Conservation (phyloP, 2,888 invertebrate genomes). For the Lepidocyrtoides sp. region DNA sequence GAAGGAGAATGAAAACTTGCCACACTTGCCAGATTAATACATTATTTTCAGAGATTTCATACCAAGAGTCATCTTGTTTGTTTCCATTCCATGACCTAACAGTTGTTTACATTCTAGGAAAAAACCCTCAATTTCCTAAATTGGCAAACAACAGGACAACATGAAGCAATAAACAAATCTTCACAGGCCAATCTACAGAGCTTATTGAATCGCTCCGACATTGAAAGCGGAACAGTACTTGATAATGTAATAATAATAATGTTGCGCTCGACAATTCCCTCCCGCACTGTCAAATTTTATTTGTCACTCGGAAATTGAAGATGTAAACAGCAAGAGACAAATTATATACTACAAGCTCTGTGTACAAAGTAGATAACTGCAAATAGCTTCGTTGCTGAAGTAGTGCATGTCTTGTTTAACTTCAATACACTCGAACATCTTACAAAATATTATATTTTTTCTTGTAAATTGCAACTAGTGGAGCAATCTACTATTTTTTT, state of each 20-base stretch:
- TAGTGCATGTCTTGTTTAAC: too few species aligned
- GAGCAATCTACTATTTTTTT: constrained; percentile 10
- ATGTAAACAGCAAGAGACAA: constrained; percentile 10
- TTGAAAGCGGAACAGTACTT: not conserved
- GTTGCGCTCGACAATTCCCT: not conserved
- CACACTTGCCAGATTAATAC: too few species aligned
- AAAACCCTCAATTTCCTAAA: not conserved
- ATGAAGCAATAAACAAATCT: not conserved
- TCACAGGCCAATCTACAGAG: not conserved
- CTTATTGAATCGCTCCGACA: not conserved
- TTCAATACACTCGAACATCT: too few species aligned
- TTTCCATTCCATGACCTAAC: too few species aligned
- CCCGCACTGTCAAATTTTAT: not conserved
- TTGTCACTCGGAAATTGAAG: constrained; percentile 34
- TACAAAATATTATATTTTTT: not conserved
- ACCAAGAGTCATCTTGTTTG: too few species aligned
- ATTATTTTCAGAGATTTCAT: too few species aligned
- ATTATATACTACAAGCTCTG: not conserved
- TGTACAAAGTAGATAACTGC: too few species aligned
- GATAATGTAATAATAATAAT: constrained; percentile 6
- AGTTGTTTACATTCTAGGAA: too few species aligned
- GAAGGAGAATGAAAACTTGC: too few species aligned
- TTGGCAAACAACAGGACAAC: not conserved
- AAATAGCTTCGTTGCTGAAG: not conserved
- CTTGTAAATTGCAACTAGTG: constrained; percentile 12